Evolutionary conservation across 2,797 vertebrate species (phyloP), one percentile per base, ranked within the genome.

Genomic region (Simalia tracyae): DNA sequence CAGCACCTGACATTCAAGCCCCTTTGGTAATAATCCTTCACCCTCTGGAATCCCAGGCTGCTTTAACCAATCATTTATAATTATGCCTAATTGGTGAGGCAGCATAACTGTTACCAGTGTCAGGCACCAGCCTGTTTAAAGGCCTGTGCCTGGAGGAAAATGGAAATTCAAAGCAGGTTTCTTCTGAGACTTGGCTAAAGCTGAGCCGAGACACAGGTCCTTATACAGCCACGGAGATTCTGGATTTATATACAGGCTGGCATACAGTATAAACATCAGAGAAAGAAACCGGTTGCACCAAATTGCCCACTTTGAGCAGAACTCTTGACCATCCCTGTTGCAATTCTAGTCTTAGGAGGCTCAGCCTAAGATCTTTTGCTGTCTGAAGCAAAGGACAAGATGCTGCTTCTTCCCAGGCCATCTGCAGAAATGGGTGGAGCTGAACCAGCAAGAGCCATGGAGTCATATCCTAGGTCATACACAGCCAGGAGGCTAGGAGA

Each of bases 31-130:
- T 90, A 90, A 90, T 88, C 68, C 54, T 57, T 84, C 36, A 89
- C 50, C 89, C 92, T 92, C 84, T 92, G 89, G 86, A 92, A 92
- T 87, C 84, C 28, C 88, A 93, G 87, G 60, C 59, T 54, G 61
- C 72, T 92, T 92, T 87, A 68, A 89, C 46, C 19, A 91, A 89
- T 42, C 31, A 56, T 60, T 50, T 76, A 89, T 91, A 91, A 91
- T 93, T 89, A 88, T 42, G 64, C 84, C 68, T 87, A 84, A 93
- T 92, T 90, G 90, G 68, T 54, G n/a, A 90, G 36, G 54, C 59
- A 86, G 85, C 68, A 86, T 93, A 84, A 92, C 90, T 92, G 92
- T 90, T 86, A 50, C 90, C 60, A 87, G 66, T 56, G 26, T 93
- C 60, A 88, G 86, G 60, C 66, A 87, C 88, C 87, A 90, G 72